Percentiles rank a stretch among this genome's conserved stretches.
phyloP scores from a whole-genome alignment of 30 jellyfish, hydroid and myxozoan species.

The Aurelia aurita region DNA sequence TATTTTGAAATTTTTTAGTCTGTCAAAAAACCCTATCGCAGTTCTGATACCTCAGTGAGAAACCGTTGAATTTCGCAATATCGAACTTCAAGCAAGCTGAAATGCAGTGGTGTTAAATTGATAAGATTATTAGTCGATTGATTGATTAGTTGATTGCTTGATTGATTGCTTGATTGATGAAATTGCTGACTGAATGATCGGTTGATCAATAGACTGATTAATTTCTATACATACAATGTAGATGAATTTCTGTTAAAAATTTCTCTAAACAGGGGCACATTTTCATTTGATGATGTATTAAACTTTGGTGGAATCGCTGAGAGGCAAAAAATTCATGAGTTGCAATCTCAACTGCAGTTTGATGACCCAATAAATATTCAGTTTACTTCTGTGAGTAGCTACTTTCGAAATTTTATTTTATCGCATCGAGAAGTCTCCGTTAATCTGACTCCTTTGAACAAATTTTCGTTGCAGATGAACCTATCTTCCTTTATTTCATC shows the following conservation, averaged over 20 bases:
- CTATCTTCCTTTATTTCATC: too few relatives aligned
- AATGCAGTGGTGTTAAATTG: too few relatives aligned
- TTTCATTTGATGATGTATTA: conserved; percentile 69
- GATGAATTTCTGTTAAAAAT: neutral
- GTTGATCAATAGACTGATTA: too few relatives aligned
- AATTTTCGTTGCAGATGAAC: too few relatives aligned
- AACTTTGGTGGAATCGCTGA: conserved; percentile 81
- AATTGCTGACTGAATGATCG: too few relatives aligned
- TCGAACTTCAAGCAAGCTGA: too few relatives aligned
- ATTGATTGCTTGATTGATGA: neutral
- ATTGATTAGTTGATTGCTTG: too few relatives aligned
- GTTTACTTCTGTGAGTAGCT: conserved; percentile 88
- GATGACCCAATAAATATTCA: conserved; percentile 94
- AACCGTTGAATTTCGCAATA: too few relatives aligned
- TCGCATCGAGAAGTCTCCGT: too few relatives aligned
- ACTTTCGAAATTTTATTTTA: neutral
- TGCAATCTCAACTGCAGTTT: conserved; percentile 77
- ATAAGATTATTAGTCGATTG: too few relatives aligned
- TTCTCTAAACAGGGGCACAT: conserved; percentile 76
- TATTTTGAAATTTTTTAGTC: neutral
- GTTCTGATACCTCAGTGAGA: too few relatives aligned
- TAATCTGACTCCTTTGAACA: too few relatives aligned
- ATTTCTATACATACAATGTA: neutral
- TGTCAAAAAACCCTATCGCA: neutral
- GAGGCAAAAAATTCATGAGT: conserved; percentile 57